Evolutionary conservation across 2,888 invertebrate genomes (phyloP), one percentile per base, ranked within the genome.

Genomic region (Bedellia somnulentella): DNA sequence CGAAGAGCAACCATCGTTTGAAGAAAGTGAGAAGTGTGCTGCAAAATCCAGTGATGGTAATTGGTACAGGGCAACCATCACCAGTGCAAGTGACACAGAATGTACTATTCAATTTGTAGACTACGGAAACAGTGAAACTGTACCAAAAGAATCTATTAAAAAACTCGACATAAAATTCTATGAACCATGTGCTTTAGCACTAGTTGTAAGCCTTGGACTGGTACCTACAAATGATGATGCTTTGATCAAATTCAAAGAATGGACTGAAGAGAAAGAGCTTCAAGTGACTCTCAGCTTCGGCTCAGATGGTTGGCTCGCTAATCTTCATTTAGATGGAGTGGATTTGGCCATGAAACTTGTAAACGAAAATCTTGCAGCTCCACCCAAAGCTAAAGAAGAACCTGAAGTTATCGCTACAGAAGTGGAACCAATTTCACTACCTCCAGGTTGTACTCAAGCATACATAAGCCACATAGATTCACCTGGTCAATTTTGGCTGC

Each of bases 401-500:
- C 35, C 42, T 5, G 59, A 55, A 3, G 38, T 40, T 2, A 55
- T 44, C 21, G 45, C 56, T 8, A 35, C 46, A 0, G 14, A n/a
- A 3, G 50, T 46, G 12, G 67, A 67, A 35, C 61, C 61, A 0
- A 38, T 54, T 4, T 57, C 66, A 0, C 37, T 62, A 1, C 73
- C 73, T 0, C 43, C 44, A 5, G 75, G 59, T 16, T 64, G 66
- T 39, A 51, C 58, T 0, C 68, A 73, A 31, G 83, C 82, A 0
- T 70, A 73, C 37, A 79, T 89, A 16, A 79, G 85, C 37, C 89
- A 89, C 42, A 79, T 82, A n/a, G 87, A 89, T 47, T 81, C 82
- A 25, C 89, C 89, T 0, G 83, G 81, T 21, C 82, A 86, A 40
- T 87, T 90, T 57, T 90, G 87, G 79, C 60, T 89, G 8, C 88